Percentiles rank a stretch among this genome's conserved stretches.
Evolutionary conservation across 2,888 invertebrate species (phyloP).

Genomic region (Oscheius onirici): DNA sequence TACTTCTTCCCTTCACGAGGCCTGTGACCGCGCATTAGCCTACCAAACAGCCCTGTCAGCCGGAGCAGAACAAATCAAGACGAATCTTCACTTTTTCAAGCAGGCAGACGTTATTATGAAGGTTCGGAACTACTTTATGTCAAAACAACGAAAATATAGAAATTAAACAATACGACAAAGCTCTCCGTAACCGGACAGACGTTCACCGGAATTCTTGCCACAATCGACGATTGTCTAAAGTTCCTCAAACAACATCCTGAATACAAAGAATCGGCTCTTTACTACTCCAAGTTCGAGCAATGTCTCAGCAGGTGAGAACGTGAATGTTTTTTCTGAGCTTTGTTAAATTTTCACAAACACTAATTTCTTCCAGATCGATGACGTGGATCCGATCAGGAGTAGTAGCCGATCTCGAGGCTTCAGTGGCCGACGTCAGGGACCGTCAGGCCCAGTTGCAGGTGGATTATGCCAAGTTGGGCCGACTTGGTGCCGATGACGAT

Average conservation of each 20-base stretch:
- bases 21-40: conserved; percentile 68
- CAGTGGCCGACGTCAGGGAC: conserved; percentile 60
- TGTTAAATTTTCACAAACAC: background rate
- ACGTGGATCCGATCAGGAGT: conserved; percentile 68
- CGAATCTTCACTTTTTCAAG: conserved; percentile 69
- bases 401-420: conserved; percentile 61
- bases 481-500: conserved; percentile 63
- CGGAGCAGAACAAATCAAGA: conserved; percentile 67
- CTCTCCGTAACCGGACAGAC: conserved; percentile 65
- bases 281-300: conserved; percentile 66
- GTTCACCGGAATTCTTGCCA: conserved; percentile 68
- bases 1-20: conserved; percentile 68
- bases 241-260: conserved; percentile 65
- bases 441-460: conserved; percentile 50
- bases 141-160: conserved; percentile 36
- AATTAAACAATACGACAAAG: conserved; percentile 57
- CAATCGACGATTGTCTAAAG: conserved; percentile 66
- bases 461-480: conserved; percentile 51
- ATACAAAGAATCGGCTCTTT: conserved; percentile 61
- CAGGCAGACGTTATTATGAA: conserved; percentile 70
- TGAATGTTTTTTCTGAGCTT: no score
- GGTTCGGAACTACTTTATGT: conserved; percentile 30
- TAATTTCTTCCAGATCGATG: conserved; percentile 57
- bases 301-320: conserved; percentile 63
- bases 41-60: conserved; percentile 67